Conservation (phyloP, 1,140 invertebrate genomes). For the Calosoma granatense region DNA sequence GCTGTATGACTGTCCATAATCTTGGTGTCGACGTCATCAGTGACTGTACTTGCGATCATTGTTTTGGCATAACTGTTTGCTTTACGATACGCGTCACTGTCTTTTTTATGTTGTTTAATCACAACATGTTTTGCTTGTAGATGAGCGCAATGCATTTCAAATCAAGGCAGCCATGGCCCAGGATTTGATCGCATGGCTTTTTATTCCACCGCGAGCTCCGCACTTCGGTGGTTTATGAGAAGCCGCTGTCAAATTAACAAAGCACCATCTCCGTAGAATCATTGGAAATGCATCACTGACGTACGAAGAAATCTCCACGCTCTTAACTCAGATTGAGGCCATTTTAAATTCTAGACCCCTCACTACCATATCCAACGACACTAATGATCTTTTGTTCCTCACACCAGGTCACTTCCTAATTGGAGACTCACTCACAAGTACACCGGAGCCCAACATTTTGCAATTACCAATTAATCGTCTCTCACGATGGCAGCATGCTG, state of each 20-base stretch:
- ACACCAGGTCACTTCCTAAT: slow-evolving; percentile 33
- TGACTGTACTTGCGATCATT: too few relatives aligned
- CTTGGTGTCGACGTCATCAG: too few relatives aligned
- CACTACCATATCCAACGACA: slow-evolving; percentile 19
- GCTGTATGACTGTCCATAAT: too few relatives aligned
- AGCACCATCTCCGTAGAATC: slow-evolving; percentile 20
- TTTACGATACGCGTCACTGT: too few relatives aligned
- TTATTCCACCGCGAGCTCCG: slow-evolving; percentile 26
- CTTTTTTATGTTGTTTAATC: too few relatives aligned
- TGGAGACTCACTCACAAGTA: slow-evolving; percentile 21
- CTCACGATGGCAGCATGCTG: slow-evolving; percentile 22
- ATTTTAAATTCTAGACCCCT: slow-evolving; percentile 30
- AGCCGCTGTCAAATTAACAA: too few relatives aligned
- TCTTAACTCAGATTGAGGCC: slow-evolving; percentile 24
- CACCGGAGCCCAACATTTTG: slow-evolving; percentile 15
- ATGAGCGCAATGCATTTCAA: too few relatives aligned
- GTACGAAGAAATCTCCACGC: slow-evolving; percentile 25
- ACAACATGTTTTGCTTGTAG: too few relatives aligned
- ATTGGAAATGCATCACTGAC: slow-evolving; percentile 21
- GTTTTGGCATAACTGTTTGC: too few relatives aligned
- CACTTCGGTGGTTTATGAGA: slow-evolving; percentile 33
- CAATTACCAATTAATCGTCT: slow-evolving; percentile 18
- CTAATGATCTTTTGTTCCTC: slow-evolving; percentile 21
- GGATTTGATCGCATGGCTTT: too few relatives aligned
- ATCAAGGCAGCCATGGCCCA: too few relatives aligned